Evolutionary conservation across 2,888 invertebrate genomes (phyloP).

Genomic region (Nemapogon koenigi): DNA sequence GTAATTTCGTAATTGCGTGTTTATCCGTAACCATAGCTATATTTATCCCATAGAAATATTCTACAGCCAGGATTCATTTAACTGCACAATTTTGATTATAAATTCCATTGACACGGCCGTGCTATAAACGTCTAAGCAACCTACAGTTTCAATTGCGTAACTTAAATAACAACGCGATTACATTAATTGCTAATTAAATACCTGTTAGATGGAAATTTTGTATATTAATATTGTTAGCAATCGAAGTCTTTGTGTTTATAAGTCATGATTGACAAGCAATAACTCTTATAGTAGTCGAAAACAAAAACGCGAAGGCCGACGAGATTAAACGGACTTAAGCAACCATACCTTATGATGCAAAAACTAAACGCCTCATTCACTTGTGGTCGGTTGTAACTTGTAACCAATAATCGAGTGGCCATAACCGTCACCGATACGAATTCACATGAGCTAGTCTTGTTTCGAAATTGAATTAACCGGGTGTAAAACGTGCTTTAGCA

Average conservation of each 20-base stretch:
- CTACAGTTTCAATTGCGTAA: background rate
- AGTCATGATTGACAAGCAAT: background rate
- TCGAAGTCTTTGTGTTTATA: no score
- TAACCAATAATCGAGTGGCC: slow-evolving; percentile 21
- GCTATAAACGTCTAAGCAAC: background rate
- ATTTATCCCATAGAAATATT: slow-evolving; percentile 2
- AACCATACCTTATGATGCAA: slow-evolving; percentile 23
- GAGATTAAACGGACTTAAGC: slow-evolving; percentile 21
- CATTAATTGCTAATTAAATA: slow-evolving; percentile 18
- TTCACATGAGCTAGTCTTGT: slow-evolving; percentile 13
- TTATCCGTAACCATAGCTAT: slow-evolving; percentile 29
- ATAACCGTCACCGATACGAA: background rate
- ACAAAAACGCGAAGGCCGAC: background rate
- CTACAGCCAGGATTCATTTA: background rate
- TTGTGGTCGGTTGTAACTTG: no score
- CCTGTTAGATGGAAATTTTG: slow-evolving; percentile 15
- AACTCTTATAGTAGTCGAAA: background rate
- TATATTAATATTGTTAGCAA: no score
- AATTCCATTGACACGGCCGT: background rate
- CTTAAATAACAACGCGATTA: background rate
- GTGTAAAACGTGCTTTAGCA: slow-evolving; percentile 23
- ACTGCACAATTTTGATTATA: background rate
- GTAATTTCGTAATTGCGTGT: slow-evolving; percentile 47
- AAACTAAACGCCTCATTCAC: slow-evolving; percentile 17
- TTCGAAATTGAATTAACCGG: slow-evolving; percentile 27